These are phyloP conservation scores for Perizoma flavofasciatum DNA, from an alignment of 2,888 invertebrate species.

Conservation along the genomic window DNA sequence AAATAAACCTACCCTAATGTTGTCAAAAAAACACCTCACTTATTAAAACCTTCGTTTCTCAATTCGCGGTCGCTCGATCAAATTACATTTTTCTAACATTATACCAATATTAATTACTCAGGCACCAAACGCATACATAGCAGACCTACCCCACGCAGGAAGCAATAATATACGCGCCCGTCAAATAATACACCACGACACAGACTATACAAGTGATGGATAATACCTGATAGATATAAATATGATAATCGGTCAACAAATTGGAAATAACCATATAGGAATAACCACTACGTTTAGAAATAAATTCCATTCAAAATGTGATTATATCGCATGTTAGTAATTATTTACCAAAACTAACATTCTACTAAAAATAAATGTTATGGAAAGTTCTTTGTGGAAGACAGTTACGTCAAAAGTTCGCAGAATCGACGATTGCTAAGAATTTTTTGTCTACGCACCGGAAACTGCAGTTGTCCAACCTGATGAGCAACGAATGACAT, in stretches of 20 bases:
- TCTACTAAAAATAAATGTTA: too few species aligned
- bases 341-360: too few species aligned
- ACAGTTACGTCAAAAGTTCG: too few species aligned
- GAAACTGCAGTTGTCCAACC: too few species aligned
- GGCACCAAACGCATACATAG: neutral
- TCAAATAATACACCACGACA: slow-evolving; percentile 3
- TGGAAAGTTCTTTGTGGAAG: too few species aligned
- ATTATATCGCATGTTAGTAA: too few species aligned
- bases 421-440: too few species aligned
- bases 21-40: too few species aligned
- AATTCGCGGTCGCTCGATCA: too few species aligned
- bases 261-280: neutral
- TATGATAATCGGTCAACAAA: slow-evolving; percentile 1
- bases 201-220: slow-evolving; percentile 5
- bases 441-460: too few species aligned
- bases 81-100: slow-evolving; percentile 16
- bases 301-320: neutral
- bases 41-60: neutral
- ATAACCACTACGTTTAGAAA: neutral
- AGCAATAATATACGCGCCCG: slow-evolving; percentile 2
- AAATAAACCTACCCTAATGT: too few species aligned
- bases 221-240: neutral
- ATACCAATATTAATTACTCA: slow-evolving; percentile 9
- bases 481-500: too few species aligned
- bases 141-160: slow-evolving; percentile 10